Percentiles rank a stretch among this genome's conserved stretches.
Evolutionary conservation across 2,888 invertebrate genomes (phyloP).

Genomic region (Tinea semifulvella): DNA sequence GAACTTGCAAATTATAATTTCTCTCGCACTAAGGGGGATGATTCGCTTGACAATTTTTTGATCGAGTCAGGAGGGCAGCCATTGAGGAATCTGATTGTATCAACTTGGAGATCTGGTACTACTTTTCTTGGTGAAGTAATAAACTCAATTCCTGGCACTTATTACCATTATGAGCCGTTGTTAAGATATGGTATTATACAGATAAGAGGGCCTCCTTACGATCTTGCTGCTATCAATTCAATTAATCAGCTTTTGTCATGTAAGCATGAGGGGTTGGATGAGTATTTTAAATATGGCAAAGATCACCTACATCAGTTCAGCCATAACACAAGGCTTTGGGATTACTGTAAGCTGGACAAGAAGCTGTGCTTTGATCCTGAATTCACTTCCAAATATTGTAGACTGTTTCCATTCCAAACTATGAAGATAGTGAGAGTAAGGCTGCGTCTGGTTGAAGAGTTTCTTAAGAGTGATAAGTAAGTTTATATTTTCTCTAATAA

Average conservation of each 20-base stretch:
- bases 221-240: constrained; percentile 72
- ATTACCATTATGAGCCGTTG: constrained; percentile 90
- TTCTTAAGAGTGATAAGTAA: constrained; percentile 77
- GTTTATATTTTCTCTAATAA: constrained; percentile 28
- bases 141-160: constrained; percentile 85
- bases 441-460: constrained; percentile 73
- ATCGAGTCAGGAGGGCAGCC: constrained; percentile 74
- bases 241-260: constrained; percentile 79
- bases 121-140: constrained; percentile 89
- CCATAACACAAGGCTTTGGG: constrained; percentile 87
- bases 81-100: constrained; percentile 78
- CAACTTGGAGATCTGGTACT: constrained; percentile 92
- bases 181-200: constrained; percentile 84
- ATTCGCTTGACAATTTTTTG: constrained; percentile 62
- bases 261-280: constrained; percentile 76
- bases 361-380: constrained; percentile 58
- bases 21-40: constrained; percentile 62
- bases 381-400: constrained; percentile 82
- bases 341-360: constrained; percentile 73
- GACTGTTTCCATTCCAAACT: constrained; percentile 86
- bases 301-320: constrained; percentile 82
- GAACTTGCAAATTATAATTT: constrained; percentile 51
- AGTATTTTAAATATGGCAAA: constrained; percentile 81
- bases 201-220: constrained; percentile 77
- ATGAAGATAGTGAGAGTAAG: constrained; percentile 87